Evolutionary conservation across 53 echinoderm and acorn worm species (phyloP).

Genomic region (Stichopus horrens): DNA sequence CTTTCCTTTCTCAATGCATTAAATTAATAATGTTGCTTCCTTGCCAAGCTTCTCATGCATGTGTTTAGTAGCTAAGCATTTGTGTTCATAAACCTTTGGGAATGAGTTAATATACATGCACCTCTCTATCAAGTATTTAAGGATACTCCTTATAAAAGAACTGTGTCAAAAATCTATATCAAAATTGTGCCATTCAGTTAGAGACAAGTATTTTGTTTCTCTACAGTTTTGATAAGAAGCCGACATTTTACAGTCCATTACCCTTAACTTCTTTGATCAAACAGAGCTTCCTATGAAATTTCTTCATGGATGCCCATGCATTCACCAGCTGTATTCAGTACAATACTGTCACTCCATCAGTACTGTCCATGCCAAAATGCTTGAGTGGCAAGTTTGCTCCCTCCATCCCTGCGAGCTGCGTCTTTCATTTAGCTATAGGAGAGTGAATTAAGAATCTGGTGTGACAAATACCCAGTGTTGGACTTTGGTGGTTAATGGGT

Average conservation of each 20-base stretch:
- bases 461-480: conserved; percentile 13
- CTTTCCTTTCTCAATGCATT: too few species aligned
- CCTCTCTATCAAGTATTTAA: not conserved
- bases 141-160: not conserved
- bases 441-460: not conserved
- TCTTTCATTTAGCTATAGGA: not conserved
- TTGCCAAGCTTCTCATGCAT: too few species aligned
- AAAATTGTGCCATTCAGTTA: not conserved
- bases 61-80: too few species aligned
- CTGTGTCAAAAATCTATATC: not conserved
- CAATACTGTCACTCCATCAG: too few species aligned
- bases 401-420: not conserved
- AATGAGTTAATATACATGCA: not conserved
- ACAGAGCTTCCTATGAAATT: not conserved
- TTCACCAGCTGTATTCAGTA: too few species aligned
- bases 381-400: not conserved
- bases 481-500: conserved; percentile 27
- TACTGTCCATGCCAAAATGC: not conserved
- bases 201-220: not conserved
- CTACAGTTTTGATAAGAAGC: not conserved
- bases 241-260: not conserved
- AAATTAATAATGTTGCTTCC: too few species aligned
- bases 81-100: too few species aligned
- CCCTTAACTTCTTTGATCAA: not conserved
- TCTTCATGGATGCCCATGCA: not conserved